Evolutionary conservation across 2,797 vertebrate genomes (phyloP).

Genomic region (Apogon talboti): DNA sequence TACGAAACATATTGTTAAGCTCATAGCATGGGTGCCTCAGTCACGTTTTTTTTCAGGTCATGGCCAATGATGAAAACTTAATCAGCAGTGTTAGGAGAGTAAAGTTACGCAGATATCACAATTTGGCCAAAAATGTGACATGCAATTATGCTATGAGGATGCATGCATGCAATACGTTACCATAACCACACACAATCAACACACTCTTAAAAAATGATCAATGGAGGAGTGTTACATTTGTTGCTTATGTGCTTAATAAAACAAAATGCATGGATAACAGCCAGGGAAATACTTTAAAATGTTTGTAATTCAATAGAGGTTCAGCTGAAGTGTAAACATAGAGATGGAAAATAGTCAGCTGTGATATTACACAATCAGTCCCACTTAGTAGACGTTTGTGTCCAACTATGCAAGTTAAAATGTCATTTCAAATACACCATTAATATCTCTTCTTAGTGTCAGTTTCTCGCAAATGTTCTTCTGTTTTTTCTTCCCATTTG

Average conservation of each 20-base stretch:
- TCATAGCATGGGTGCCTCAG: too few relatives aligned
- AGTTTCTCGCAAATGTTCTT: not conserved
- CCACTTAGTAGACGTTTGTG: slow-evolving; percentile 25
- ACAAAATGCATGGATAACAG: not conserved
- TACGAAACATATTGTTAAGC: too few relatives aligned
- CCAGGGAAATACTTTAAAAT: slow-evolving; percentile 1
- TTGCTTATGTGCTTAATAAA: not conserved
- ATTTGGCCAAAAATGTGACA: too few relatives aligned
- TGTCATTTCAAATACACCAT: slow-evolving; percentile 11
- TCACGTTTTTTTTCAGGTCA: too few relatives aligned
- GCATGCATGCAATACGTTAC: not conserved
- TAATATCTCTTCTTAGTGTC: not conserved
- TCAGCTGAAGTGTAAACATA: slow-evolving; percentile 9
- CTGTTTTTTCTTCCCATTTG: not conserved
- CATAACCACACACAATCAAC: not conserved
- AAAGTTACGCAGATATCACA: too few relatives aligned
- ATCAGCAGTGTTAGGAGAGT: too few relatives aligned
- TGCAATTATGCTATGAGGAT: too few relatives aligned
- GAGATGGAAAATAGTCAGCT: slow-evolving; percentile 42
- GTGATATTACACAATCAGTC: slow-evolving; percentile 43
- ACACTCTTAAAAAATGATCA: not conserved
- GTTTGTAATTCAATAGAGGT: slow-evolving; percentile 4
- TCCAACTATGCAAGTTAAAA: slow-evolving; percentile 13
- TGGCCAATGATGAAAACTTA: too few relatives aligned
- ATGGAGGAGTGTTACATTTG: not conserved